A percentile compares a stretch with the other conserved stretches of the same genome.
These are phyloP conservation scores for Suricata suricatta DNA, from an alignment of 2,113 vertebrate genomes.

Conservation along the genomic window DNA sequence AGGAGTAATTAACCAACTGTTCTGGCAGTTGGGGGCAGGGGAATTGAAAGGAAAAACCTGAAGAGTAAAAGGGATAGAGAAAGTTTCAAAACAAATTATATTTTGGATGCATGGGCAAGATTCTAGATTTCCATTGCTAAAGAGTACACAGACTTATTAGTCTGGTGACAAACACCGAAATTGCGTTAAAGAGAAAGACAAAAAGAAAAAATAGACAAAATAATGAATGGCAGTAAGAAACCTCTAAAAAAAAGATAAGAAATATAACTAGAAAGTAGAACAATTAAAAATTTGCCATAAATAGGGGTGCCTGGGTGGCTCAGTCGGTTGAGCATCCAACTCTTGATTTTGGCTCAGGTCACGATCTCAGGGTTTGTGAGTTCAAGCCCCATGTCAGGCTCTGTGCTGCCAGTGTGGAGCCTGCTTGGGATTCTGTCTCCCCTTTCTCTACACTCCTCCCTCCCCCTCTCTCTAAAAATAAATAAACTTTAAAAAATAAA, in stretches of 20 bases:
- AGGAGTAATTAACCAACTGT: constrained; percentile 17
- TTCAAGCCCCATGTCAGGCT: too few species aligned
- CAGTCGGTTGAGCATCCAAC: too few species aligned
- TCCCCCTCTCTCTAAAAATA: too few species aligned
- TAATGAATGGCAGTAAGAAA: not conserved
- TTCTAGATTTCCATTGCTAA: constrained; percentile 14
- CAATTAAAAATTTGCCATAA: constrained; percentile 47
- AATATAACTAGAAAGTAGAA: constrained; percentile 6
- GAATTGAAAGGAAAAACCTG: constrained; percentile 20
- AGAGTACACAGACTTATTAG: constrained; percentile 11
- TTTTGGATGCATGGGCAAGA: constrained; percentile 8
- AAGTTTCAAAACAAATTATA: constrained; percentile 50
- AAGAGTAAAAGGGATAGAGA: not conserved
- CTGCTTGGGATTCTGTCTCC: too few species aligned
- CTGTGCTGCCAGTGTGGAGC: too few species aligned
- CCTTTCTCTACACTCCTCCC: too few species aligned
- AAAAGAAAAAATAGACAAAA: constrained; percentile 26
- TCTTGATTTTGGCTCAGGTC: too few species aligned
- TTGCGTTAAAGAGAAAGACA: constrained; percentile 34
- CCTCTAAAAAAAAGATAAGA: constrained; percentile 18
- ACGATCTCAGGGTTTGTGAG: too few species aligned
- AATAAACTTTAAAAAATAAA: too few species aligned
- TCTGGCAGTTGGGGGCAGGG: not conserved
- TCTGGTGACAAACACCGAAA: constrained; percentile 7
- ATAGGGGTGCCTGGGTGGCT: not conserved